Conservation (phyloP, 2,888 invertebrate species). For the Shargacucullia verbasci region DNA sequence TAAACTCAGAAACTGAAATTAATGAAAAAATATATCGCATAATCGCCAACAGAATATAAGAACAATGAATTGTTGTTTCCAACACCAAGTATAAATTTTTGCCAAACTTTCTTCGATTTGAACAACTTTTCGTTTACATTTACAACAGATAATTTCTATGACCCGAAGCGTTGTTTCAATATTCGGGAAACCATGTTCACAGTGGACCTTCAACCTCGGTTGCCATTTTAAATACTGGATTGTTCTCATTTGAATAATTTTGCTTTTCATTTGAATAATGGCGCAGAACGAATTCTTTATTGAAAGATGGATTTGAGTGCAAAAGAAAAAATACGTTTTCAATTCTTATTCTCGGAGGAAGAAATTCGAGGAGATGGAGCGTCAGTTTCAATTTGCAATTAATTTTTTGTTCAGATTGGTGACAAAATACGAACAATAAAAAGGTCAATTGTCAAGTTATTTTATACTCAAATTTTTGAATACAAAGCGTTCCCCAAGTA, state of each 20-base stretch:
- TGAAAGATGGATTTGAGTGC: slow-evolving; percentile 43
- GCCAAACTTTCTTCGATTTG: slow-evolving; percentile 17
- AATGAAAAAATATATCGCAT: too few relatives aligned
- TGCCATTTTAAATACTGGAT: slow-evolving; percentile 49
- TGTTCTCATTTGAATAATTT: slow-evolving; percentile 55
- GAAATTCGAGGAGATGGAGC: slow-evolving; percentile 25
- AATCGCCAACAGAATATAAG: background rate
- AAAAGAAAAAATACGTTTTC: slow-evolving; percentile 27
- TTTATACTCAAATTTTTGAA: slow-evolving; percentile 1
- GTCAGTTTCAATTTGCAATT: slow-evolving; percentile 20
- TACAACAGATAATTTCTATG: slow-evolving; percentile 39
- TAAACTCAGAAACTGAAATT: too few relatives aligned
- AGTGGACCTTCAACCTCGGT: slow-evolving; percentile 27
- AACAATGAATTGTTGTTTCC: slow-evolving; percentile 1
- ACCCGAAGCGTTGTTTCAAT: slow-evolving; percentile 32
- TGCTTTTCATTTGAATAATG: slow-evolving; percentile 52
- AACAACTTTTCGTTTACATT: slow-evolving; percentile 43
- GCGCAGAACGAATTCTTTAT: slow-evolving; percentile 47
- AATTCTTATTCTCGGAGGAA: slow-evolving; percentile 28
- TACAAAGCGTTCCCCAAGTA: background rate
- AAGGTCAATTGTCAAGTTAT: background rate
- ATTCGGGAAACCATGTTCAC: slow-evolving; percentile 38
- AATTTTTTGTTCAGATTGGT: slow-evolving; percentile 27
- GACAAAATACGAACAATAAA: slow-evolving; percentile 5
- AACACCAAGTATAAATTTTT: slow-evolving; percentile 28